Evolutionary conservation across 1,140 invertebrate species (phyloP).

Genomic region (Atta colombica): DNA sequence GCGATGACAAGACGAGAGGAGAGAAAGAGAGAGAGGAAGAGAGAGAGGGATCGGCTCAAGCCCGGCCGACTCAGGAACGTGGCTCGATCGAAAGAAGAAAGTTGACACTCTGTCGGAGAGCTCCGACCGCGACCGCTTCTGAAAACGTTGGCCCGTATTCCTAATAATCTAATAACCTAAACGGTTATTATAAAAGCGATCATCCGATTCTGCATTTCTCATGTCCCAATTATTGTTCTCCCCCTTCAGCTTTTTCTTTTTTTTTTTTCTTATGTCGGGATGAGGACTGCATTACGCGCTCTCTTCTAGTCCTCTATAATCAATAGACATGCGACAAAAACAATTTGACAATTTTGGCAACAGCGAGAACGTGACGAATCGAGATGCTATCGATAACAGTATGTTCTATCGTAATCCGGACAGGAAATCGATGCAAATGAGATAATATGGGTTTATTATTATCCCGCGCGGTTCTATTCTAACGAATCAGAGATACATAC

Average conservation of each 20-base stretch:
- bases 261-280: neutral
- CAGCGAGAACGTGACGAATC: neutral
- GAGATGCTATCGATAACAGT: conserved; percentile 18
- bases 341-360: conserved; percentile 31
- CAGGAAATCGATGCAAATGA: conserved; percentile 46
- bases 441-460: conserved; percentile 54
- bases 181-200: neutral
- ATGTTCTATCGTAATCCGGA: neutral
- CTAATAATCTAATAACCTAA: neutral
- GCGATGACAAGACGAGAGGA: neutral
- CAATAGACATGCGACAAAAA: conserved; percentile 21
- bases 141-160: conserved; percentile 33
- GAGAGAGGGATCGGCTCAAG: conserved; percentile 14
- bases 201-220: neutral
- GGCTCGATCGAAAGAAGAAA: conserved; percentile 53
- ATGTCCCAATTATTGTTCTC: neutral
- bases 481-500: conserved; percentile 15
- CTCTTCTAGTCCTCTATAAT: neutral
- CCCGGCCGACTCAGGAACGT: conserved; percentile 43
- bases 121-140: conserved; percentile 3
- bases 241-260: no score
- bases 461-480: conserved; percentile 30
- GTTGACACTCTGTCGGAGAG: conserved; percentile 49
- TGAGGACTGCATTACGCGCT: neutral
- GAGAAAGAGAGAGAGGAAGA: neutral